These are phyloP conservation scores for Cyprinella venusta DNA, from an alignment of 2,797 vertebrate genomes.

Conservation along the genomic window DNA sequence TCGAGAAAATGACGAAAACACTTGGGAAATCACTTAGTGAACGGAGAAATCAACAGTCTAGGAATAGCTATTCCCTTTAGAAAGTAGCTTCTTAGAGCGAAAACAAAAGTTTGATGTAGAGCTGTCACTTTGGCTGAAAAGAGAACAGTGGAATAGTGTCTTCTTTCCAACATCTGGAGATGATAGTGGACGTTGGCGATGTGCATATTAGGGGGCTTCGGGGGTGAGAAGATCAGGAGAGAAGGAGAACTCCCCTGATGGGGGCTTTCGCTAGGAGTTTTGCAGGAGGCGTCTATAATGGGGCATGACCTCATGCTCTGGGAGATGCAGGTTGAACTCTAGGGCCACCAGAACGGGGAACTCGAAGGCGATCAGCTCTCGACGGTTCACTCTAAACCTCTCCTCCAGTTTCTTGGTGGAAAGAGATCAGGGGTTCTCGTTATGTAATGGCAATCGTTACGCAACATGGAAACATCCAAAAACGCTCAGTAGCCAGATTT, in stretches of 20 bases:
- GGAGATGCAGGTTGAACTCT: slow-evolving; percentile 97
- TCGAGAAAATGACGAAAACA: not conserved
- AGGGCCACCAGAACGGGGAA: slow-evolving; percentile 96
- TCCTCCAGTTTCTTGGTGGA: slow-evolving; percentile 93
- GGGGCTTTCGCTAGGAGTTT: slow-evolving; percentile 89
- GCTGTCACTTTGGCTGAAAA: slow-evolving; percentile 76
- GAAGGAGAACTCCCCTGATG: slow-evolving; percentile 69
- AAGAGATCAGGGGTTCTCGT: slow-evolving; percentile 40
- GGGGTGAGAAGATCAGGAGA: slow-evolving; percentile 62
- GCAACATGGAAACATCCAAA: slow-evolving; percentile 28
- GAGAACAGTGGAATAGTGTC: slow-evolving; percentile 57
- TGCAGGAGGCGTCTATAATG: slow-evolving; percentile 97
- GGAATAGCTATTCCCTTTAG: slow-evolving; percentile 45
- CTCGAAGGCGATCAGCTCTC: slow-evolving; percentile 97
- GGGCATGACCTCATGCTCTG: slow-evolving; percentile 95
- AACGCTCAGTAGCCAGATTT: not conserved
- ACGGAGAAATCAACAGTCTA: slow-evolving; percentile 38
- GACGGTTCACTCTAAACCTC: slow-evolving; percentile 93
- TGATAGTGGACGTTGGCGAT: slow-evolving; percentile 43
- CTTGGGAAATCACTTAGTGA: slow-evolving; percentile 54
- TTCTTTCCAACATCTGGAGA: slow-evolving; percentile 43
- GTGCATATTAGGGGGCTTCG: slow-evolving; percentile 29
- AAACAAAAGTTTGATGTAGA: slow-evolving; percentile 45
- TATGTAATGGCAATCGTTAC: slow-evolving; percentile 41
- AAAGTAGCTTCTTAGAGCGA: slow-evolving; percentile 28